These are phyloP conservation scores for Catocala sponsa DNA, from an alignment of 2,888 invertebrate genomes.

Conservation along the genomic window DNA sequence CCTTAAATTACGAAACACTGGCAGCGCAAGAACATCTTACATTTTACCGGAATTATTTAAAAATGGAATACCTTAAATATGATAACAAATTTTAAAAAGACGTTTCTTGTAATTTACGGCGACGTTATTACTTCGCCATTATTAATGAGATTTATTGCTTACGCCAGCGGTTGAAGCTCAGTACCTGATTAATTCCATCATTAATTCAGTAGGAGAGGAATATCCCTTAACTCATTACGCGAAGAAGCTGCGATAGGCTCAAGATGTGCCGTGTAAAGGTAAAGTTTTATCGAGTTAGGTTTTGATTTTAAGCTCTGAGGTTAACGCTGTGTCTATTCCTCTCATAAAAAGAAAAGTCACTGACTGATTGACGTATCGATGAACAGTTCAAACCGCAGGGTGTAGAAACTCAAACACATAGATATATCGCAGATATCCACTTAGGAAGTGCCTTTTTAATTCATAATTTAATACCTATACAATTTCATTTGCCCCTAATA, in stretches of 20 bases:
- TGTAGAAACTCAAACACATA: too few species aligned
- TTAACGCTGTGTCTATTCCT: too few species aligned
- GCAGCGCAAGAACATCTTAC: too few species aligned
- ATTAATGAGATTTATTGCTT: conserved; percentile 28
- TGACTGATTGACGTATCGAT: too few species aligned
- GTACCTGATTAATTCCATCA: conserved; percentile 31
- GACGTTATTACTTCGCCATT: conserved; percentile 15
- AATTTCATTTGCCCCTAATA: too few species aligned
- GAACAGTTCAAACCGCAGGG: too few species aligned
- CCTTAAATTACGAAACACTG: too few species aligned
- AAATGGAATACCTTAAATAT: not conserved
- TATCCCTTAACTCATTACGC: conserved; percentile 1
- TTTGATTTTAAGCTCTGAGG: not conserved
- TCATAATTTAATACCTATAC: too few species aligned
- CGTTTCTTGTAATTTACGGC: conserved; percentile 17
- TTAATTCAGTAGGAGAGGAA: conserved; percentile 22
- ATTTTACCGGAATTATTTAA: too few species aligned
- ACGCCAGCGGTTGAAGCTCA: conserved; percentile 11
- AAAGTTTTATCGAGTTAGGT: not conserved
- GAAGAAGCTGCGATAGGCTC: conserved; percentile 3
- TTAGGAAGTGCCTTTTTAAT: too few species aligned
- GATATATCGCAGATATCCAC: too few species aligned
- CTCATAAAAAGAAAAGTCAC: too few species aligned
- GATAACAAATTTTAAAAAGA: conserved; percentile 13
- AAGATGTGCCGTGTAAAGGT: conserved; percentile 17